phyloP scores from a whole-genome alignment of 2,888 invertebrate genomes.

The Cyclophora punctaria region DNA sequence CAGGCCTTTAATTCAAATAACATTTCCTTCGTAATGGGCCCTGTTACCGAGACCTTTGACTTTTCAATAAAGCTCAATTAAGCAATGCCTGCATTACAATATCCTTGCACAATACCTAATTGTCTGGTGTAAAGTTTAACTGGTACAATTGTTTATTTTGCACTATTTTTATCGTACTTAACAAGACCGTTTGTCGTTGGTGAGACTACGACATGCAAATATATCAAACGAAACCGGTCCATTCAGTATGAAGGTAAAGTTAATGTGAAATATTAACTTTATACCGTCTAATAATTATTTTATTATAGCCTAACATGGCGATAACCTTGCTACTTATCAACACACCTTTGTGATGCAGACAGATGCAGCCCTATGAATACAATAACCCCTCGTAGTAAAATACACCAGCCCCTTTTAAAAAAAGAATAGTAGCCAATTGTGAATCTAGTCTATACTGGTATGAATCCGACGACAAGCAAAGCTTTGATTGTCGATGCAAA shows the following conservation, averaged over 20 bases:
- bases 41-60: conserved; percentile 39
- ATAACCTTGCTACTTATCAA: background rate
- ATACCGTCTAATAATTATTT: conserved; percentile 2
- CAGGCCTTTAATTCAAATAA: too few species aligned
- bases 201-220: conserved; percentile 43
- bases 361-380: conserved; percentile 12
- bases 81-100: conserved; percentile 30
- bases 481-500: conserved; percentile 23
- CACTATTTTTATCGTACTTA: conserved; percentile 32
- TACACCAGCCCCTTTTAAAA: conserved; percentile 16
- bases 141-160: conserved; percentile 17
- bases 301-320: background rate
- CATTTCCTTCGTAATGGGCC: conserved; percentile 5
- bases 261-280: conserved; percentile 23
- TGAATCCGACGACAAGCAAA: conserved; percentile 32
- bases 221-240: conserved; percentile 47
- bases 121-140: conserved; percentile 19
- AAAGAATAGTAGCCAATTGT: conserved; percentile 17
- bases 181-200: conserved; percentile 25
- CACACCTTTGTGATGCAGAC: conserved; percentile 3
- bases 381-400: conserved; percentile 21
- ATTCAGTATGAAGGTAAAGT: conserved; percentile 29
- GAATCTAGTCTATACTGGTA: conserved; percentile 40
- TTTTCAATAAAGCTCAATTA: conserved; percentile 46
- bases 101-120: conserved; percentile 31